Evolutionary conservation across 53 echinoderm and acorn worm genomes (phyloP).

Genomic region (Hippasteria phrygiana): DNA sequence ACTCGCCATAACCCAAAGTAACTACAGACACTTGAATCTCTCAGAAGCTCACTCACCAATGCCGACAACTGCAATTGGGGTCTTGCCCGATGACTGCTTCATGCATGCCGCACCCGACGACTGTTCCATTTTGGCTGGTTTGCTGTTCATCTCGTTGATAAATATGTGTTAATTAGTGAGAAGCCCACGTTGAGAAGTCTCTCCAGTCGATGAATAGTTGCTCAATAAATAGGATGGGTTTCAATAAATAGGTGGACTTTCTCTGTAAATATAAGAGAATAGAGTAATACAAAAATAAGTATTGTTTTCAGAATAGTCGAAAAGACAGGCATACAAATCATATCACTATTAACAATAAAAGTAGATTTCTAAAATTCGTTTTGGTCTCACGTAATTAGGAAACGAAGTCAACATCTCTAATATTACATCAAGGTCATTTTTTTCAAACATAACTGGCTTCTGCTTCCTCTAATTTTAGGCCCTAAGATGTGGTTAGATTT

Average conservation of each 20-base stretch:
- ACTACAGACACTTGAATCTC: neutral
- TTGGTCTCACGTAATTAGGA: too few relatives aligned
- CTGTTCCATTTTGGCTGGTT: constrained; percentile 16
- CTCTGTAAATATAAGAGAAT: neutral
- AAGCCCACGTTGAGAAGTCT: too few relatives aligned
- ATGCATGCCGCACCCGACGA: neutral
- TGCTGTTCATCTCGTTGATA: constrained; percentile 22
- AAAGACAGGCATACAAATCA: too few relatives aligned
- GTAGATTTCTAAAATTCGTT: too few relatives aligned
- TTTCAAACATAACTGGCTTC: too few relatives aligned
- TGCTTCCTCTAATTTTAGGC: too few relatives aligned
- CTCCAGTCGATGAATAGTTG: neutral
- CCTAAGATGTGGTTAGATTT: too few relatives aligned
- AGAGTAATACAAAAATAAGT: neutral
- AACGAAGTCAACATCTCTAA: too few relatives aligned
- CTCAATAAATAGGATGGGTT: constrained; percentile 30
- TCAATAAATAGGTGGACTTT: constrained; percentile 27
- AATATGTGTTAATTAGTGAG: neutral
- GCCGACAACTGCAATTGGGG: constrained; percentile 60
- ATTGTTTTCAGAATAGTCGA: too few relatives aligned
- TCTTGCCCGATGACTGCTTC: constrained; percentile 38
- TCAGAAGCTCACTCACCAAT: constrained; percentile 39
- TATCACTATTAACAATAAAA: too few relatives aligned
- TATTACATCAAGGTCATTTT: too few relatives aligned
- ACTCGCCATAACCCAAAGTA: neutral